phyloP scores from a whole-genome alignment of 2,888 invertebrate species.

The Apotomis capreana region DNA sequence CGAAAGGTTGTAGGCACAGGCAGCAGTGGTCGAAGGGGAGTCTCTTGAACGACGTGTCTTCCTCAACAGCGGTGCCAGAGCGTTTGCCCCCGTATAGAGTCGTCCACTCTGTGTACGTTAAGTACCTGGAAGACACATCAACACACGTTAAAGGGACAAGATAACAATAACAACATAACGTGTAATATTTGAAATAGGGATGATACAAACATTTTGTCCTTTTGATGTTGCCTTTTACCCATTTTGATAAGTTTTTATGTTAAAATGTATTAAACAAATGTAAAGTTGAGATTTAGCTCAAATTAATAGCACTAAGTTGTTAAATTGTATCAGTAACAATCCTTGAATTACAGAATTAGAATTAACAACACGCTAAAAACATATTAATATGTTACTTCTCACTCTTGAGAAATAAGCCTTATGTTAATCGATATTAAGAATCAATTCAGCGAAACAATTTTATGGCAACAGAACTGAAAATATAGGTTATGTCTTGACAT shows the following conservation, averaged over 20 bases:
- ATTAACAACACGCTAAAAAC: neutral
- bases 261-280: neutral
- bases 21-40: slow-evolving; percentile 97
- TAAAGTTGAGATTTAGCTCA: neutral
- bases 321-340: no score
- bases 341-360: neutral
- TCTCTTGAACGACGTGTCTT: slow-evolving; percentile 93
- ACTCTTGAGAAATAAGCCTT: neutral
- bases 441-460: neutral
- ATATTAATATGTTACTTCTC: neutral
- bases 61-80: slow-evolving; percentile 86
- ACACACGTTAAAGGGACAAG: slow-evolving; percentile 30
- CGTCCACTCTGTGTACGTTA: slow-evolving; percentile 94
- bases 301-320: neutral
- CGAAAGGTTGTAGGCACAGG: slow-evolving; percentile 95
- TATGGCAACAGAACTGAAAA: neutral
- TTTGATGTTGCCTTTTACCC: slow-evolving; percentile 97
- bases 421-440: neutral
- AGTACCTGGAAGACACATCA: slow-evolving; percentile 84
- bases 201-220: slow-evolving; percentile 91
- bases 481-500: neutral
- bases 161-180: neutral
- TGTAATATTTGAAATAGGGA: neutral
- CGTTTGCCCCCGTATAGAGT: slow-evolving; percentile 95
- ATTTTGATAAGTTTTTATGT: slow-evolving; percentile 80